phyloP scores from a whole-genome alignment of 2,888 invertebrate genomes.

The Physocephala rufipes region DNA sequence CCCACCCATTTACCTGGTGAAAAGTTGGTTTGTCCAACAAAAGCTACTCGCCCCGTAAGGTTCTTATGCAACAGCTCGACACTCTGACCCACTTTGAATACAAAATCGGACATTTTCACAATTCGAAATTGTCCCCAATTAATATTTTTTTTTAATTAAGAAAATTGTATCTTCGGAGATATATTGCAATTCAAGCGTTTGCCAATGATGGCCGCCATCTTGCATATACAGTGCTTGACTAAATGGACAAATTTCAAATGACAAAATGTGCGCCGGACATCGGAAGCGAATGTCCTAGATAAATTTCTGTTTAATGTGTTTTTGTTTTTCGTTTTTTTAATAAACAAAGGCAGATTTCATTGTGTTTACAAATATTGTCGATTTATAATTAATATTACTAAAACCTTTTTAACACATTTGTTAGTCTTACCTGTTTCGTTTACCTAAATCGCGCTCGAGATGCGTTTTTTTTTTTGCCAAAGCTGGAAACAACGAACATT shows the following conservation, averaged over 20 bases:
- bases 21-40: constrained; percentile 88
- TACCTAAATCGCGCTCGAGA: not conserved
- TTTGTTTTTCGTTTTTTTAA: not conserved
- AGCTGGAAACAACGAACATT: too few relatives aligned
- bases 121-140: constrained; percentile 5
- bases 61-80: constrained; percentile 88
- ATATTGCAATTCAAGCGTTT: constrained; percentile 10
- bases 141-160: too few relatives aligned
- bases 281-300: not conserved
- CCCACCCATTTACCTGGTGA: constrained; percentile 96
- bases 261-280: constrained; percentile 10
- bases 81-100: constrained; percentile 77
- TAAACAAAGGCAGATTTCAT: not conserved
- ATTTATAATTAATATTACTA: not conserved
- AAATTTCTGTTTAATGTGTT: not conserved
- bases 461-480: not conserved
- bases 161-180: not conserved
- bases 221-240: constrained; percentile 23
- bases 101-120: constrained; percentile 60
- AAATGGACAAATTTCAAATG: constrained; percentile 24
- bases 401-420: not conserved
- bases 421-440: not conserved
- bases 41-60: constrained; percentile 88
- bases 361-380: not conserved
- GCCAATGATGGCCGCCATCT: constrained; percentile 26